A percentile compares a stretch with the other conserved stretches of the same genome.
phyloP scores from a whole-genome alignment of 2,113 vertebrate species.

The Sialia sialis region DNA sequence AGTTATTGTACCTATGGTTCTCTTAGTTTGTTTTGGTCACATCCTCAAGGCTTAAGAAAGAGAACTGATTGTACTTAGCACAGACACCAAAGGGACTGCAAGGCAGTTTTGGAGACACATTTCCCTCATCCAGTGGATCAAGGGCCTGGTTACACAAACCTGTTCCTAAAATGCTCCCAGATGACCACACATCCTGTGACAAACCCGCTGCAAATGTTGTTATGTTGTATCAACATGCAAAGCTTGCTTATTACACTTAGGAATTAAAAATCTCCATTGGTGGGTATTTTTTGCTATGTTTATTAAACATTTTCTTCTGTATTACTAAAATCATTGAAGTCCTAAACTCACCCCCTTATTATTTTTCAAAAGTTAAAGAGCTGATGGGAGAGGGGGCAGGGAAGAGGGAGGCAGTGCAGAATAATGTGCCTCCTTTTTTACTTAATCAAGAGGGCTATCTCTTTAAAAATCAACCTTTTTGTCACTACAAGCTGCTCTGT shows the following conservation, averaged over 20 bases:
- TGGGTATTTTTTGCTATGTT: not conserved
- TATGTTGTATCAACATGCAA: not conserved
- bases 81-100: not conserved
- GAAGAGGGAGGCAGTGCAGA: not conserved
- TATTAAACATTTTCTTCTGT: not conserved
- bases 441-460: not conserved
- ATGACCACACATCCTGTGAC: not conserved
- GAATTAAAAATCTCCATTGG: not conserved
- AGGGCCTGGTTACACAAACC: not conserved
- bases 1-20: not conserved
- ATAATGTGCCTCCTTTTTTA: not conserved
- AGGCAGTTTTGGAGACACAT: not conserved
- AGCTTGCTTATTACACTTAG: not conserved
- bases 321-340: not conserved
- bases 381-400: accelerated
- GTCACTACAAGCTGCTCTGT: not conserved
- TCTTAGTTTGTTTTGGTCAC: not conserved
- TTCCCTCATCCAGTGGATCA: not conserved
- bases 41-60: not conserved
- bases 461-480: not conserved
- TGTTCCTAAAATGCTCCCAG: not conserved
- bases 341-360: not conserved
- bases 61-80: not conserved
- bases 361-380: not conserved
- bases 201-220: not conserved